Base-by-base conservation (phyloP, 2,888 invertebrate species). In the Cephus sareptanus region DNA sequence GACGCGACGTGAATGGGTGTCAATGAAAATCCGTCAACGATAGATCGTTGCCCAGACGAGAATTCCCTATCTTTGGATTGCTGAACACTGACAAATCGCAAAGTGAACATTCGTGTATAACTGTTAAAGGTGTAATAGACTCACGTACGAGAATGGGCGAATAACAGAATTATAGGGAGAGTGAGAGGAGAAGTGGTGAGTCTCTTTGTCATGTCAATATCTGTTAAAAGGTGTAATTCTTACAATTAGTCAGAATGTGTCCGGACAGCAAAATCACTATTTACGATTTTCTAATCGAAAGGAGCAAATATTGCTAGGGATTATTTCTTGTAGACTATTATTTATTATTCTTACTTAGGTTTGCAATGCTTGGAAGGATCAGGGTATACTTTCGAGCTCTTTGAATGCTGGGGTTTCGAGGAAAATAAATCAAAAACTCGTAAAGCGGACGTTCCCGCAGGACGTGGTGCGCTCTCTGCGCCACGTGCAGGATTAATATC, bases 401-500 rank as follows among this genome's bases (percentile, higher is more conserved):
- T 56, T 23, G 23, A 56, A 9, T 15, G 56, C 23, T 23, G 23
- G 30, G 31, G 13, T 73, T 76, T 68, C 23, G 11, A 76, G 34
- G 23, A 37, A 73, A 33, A 70, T 40, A 40, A 75, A 79, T 79
- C 56, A 81, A 80, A 80, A 79, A 70, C 80, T 79, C 80, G 76
- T 81, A 80, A 81, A 81, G 77, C 71, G 76, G 34, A 23, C 23
- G 56, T 69, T 56, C 79, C 77, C 74, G 78, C 77, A 75, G 78
- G 77, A 78, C 78, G 79, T 78, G 77, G 78, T 30, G 74, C 34
- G 77, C 9, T 56, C 23, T 9, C 56, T 56, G 23, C 75, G 75
- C 78, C 82, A 81, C 77, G 79, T 79, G 79, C 79, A 79, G 76
- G 79, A 82, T 81, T 82, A 82, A 81, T 82, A 81, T 80, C 82